Evolutionary conservation across 2,888 invertebrate species (phyloP).

Genomic region (Drosophila kuntzei): DNA sequence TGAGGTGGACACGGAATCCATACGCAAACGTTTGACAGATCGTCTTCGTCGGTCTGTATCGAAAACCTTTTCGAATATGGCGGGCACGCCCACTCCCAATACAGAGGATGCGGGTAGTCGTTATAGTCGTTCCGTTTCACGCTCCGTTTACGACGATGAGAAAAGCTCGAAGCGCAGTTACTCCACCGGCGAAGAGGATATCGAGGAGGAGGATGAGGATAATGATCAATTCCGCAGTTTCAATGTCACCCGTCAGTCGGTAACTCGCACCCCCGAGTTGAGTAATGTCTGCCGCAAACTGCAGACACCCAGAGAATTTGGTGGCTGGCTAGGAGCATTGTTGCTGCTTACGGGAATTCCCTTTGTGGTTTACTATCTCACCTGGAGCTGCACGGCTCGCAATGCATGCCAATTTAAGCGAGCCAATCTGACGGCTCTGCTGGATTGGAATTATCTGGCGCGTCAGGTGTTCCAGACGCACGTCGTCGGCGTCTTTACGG

Average conservation of each 20-base stretch:
- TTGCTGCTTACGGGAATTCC: conserved; percentile 76
- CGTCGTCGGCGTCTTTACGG: conserved; percentile 75
- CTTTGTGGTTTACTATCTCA: conserved; percentile 75
- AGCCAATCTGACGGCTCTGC: conserved; percentile 55
- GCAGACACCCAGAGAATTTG: conserved; percentile 79
- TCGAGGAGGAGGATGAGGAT: conserved; percentile 49
- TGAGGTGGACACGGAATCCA: conserved; percentile 72
- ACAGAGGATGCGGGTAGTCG: conserved; percentile 72
- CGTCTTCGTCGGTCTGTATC: conserved; percentile 84
- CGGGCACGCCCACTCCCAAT: conserved; percentile 62
- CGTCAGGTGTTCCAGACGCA: conserved; percentile 74
- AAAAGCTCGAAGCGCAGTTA: conserved; percentile 82
- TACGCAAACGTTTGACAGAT: conserved; percentile 81
- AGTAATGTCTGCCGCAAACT: conserved; percentile 71
- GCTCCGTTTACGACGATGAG: conserved; percentile 84
- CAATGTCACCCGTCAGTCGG: conserved; percentile 56
- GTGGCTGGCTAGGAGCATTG: conserved; percentile 77
- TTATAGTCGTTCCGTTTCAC: conserved; percentile 78
- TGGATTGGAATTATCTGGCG: conserved; percentile 67
- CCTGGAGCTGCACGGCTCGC: conserved; percentile 79
- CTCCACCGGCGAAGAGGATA: conserved; percentile 70
- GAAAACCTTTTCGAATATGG: conserved; percentile 72
- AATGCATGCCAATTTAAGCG: conserved; percentile 70
- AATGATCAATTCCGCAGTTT: conserved; percentile 76
- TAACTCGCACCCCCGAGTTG: conserved; percentile 39